A percentile compares a stretch with the other conserved stretches of the same genome.
phyloP scores from a whole-genome alignment of 2,888 invertebrate genomes.

The Metellina segmentata region DNA sequence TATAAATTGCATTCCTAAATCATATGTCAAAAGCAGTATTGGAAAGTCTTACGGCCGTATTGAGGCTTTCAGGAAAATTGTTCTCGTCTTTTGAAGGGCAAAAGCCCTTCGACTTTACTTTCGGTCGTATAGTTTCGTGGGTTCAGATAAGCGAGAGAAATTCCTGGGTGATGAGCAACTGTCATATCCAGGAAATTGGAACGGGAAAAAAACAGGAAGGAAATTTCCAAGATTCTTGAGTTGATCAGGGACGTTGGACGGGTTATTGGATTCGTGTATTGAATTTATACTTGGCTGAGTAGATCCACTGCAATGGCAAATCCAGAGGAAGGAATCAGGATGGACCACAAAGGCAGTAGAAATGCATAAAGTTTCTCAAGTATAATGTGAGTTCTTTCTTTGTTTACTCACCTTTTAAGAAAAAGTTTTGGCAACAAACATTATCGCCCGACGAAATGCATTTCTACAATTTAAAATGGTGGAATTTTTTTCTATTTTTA shows the following conservation, averaged over 20 bases:
- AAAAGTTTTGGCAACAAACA: background rate
- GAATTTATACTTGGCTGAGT: slow-evolving; percentile 64
- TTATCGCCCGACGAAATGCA: background rate
- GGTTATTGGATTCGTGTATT: slow-evolving; percentile 62
- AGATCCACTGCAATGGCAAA: slow-evolving; percentile 1
- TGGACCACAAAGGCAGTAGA: slow-evolving; percentile 40
- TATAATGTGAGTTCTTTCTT: background rate
- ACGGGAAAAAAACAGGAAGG: slow-evolving; percentile 26
- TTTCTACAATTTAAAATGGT: too few species aligned
- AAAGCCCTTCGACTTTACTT: slow-evolving; percentile 56
- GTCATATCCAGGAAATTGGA: slow-evolving; percentile 73
- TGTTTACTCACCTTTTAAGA: background rate
- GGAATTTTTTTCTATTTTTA: too few species aligned
- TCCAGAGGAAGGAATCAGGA: slow-evolving; percentile 17
- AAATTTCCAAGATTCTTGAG: slow-evolving; percentile 55
- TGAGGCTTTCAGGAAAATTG: slow-evolving; percentile 69
- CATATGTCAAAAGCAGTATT: slow-evolving; percentile 68
- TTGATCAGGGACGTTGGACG: slow-evolving; percentile 62
- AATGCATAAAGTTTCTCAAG: slow-evolving; percentile 17
- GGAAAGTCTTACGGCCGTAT: slow-evolving; percentile 39
- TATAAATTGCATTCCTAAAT: slow-evolving; percentile 70
- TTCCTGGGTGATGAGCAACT: slow-evolving; percentile 70
- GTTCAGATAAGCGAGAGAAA: slow-evolving; percentile 69
- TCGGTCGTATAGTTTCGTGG: slow-evolving; percentile 70
- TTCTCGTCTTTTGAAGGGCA: slow-evolving; percentile 56